A percentile compares a stretch with the other conserved stretches of the same genome.
Evolutionary conservation across 2,888 invertebrate genomes (phyloP).

Genomic region (Timandra comae): DNA sequence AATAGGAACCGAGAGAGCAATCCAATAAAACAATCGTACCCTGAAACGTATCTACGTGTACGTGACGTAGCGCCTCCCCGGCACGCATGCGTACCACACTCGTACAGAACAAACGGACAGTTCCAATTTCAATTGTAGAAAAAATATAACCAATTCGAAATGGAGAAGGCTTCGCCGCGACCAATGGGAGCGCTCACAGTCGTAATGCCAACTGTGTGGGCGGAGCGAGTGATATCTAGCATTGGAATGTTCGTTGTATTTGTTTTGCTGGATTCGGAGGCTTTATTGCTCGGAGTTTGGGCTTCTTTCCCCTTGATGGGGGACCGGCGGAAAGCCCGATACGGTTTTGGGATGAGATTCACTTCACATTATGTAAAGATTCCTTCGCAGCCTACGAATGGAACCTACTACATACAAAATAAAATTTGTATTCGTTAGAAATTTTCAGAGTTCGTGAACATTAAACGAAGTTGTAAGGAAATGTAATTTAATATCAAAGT

Average conservation of each 20-base stretch:
- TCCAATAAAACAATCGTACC: conserved; percentile 73
- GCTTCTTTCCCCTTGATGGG: conserved; percentile 72
- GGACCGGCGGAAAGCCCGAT: conserved; percentile 63
- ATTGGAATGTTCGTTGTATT: conserved; percentile 76
- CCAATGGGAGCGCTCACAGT: conserved; percentile 72
- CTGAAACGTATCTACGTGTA: conserved; percentile 68
- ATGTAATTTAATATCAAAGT: no score
- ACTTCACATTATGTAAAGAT: conserved; percentile 66
- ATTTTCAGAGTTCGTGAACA: conserved; percentile 1
- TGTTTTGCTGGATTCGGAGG: conserved; percentile 72
- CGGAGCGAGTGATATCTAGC: conserved; percentile 76
- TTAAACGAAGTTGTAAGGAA: background rate
- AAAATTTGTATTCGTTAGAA: conserved; percentile 9
- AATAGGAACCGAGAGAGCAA: conserved; percentile 64
- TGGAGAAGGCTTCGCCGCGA: conserved; percentile 72
- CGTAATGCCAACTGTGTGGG: conserved; percentile 76
- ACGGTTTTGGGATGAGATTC: conserved; percentile 60
- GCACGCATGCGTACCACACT: conserved; percentile 62
- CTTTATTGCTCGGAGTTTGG: conserved; percentile 72
- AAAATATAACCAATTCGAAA: conserved; percentile 76
- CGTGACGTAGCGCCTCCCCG: conserved; percentile 67
- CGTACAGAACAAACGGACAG: conserved; percentile 68
- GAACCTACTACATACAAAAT: conserved; percentile 35
- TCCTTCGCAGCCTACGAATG: conserved; percentile 45
- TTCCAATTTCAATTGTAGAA: conserved; percentile 75